phyloP scores from a whole-genome alignment of 1,140 invertebrate species.

The Luehdorfia chinensis region DNA sequence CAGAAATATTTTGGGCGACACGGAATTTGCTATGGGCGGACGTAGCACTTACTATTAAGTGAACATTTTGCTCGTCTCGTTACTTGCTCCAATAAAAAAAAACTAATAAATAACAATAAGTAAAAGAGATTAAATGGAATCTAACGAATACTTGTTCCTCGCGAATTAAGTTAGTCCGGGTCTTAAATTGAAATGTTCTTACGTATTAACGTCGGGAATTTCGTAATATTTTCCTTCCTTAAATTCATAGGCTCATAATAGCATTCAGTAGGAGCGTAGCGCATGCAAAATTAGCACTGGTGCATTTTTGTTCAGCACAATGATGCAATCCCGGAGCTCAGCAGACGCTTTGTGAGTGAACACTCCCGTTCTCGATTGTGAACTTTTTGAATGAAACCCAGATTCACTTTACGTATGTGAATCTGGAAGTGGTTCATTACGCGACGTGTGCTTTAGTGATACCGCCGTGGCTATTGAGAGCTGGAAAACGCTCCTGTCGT shows the following conservation, averaged over 20 bases:
- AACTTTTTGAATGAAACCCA: conserved; percentile 56
- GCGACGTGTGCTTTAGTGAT: conserved; percentile 39
- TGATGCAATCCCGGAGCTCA: conserved; percentile 53
- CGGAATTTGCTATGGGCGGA: too few species aligned
- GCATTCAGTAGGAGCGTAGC: conserved; percentile 41
- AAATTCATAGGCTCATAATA: conserved; percentile 46
- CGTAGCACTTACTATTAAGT: too few species aligned
- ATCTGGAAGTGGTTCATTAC: conserved; percentile 53
- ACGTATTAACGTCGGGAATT: too few species aligned
- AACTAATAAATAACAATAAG: too few species aligned
- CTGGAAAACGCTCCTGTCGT: not conserved
- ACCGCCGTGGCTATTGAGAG: conserved; percentile 8
- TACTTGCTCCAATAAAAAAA: too few species aligned
- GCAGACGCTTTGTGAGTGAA: conserved; percentile 48
- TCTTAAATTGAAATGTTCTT: too few species aligned
- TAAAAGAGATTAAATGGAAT: too few species aligned
- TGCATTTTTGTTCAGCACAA: conserved; percentile 58
- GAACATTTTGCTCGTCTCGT: too few species aligned
- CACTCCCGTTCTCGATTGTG: conserved; percentile 54
- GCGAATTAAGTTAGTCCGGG: too few species aligned
- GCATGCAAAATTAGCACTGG: conserved; percentile 56
- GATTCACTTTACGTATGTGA: conserved; percentile 39
- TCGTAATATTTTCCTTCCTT: not conserved
- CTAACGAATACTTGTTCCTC: too few species aligned
- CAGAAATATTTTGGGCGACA: too few species aligned